Evolutionary conservation across 2,888 invertebrate species (phyloP), one percentile per base, ranked within the genome.

Genomic region (Gandaritis pyraliata): DNA sequence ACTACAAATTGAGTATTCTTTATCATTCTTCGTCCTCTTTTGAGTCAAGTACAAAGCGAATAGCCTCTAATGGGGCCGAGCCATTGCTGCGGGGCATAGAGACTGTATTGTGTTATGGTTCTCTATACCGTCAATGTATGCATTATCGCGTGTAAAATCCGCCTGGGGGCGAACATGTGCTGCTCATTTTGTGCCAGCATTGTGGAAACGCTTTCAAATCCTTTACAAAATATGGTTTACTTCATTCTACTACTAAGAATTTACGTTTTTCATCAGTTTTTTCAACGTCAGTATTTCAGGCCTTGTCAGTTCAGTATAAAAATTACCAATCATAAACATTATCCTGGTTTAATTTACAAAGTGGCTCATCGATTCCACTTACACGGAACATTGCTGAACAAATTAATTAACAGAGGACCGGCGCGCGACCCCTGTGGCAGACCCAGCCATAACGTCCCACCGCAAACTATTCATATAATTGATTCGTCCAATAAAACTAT

Each of bases 401-500:
- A 56, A 64, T 64, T 68, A 65, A 73, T 66, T 48, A 69, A 68
- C 59, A 67, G 46, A 55, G 70, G 66, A 54, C 66, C 70, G 61
- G 69, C 53, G 60, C 65, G 58, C 62, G 62, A 65, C 53, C 71
- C 72, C 59, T 68, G 68, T 57, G 72, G 66, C 49, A 70, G 43
- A 46, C 64, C 63, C 52, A 64, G 62, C 65, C 66, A 68, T 68
- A 73, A 50, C 54, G 48, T 48, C 30, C 51, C 48, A 59, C 68
- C 65, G 18, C 66, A 61, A 53, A 70, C 66, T 66, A 64, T 65
- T 64, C 64, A 62, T 61, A 65, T 46, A 68, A 60, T 61, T 65
- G 70, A 68, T 66, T 57, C 54, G 45, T 53, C 58, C 65, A 54
- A 51, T 73, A 73, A 80, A 83, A 85, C 83, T 82, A 82, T 82